Base-by-base conservation (phyloP, 2,113 vertebrate species). In the Cinclus mexicanus region DNA sequence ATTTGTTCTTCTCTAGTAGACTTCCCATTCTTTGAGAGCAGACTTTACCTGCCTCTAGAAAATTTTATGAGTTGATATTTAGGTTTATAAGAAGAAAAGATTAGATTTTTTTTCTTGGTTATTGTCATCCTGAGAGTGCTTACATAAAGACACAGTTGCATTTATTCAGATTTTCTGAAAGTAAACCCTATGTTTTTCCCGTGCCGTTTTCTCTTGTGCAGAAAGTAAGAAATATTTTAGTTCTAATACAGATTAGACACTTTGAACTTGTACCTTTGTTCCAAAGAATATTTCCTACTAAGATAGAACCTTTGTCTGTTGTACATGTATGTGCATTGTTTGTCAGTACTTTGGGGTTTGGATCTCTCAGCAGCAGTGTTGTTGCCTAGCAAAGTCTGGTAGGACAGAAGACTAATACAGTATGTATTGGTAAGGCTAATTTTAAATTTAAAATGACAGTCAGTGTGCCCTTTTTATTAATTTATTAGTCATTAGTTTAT, bases 261-360 rank as follows among this genome's bases (percentile, higher is more conserved):
- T 93, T 85, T 67, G 39, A 91, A 80, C 41, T 57, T 44, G 33
- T 50, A 46, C 31, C 41, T 67, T 82, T 81, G 23, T 81, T 93
- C 47, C 42, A 81, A 82, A 69, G 42, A 86, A 35, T 63, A 52
- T 67, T 69, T 80, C 17, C 68, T 77, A 6, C 29, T 80, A 47
- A 44, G 64, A 52, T 42, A 46, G 15, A 68, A 55, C 28, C 23
- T 80, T 29, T 72, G 31, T 74, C 46, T 72, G 13, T 42, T 74
- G 20, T 65, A 50, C 0, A 0, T 71, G 24, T 56, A 6, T 2
- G 0, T 35, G 28, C 1, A 0, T 7, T 0, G 4, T 85, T 91
- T 70, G 44, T 61, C 61, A 1, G 2, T 87, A 22, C 65, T 50
- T 93, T 4, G 78, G 41, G 25, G 76, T 93, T 69, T 90, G 76